Evolutionary conservation across 2,113 vertebrate species (phyloP).

Genomic region (Colinus virginianus): DNA sequence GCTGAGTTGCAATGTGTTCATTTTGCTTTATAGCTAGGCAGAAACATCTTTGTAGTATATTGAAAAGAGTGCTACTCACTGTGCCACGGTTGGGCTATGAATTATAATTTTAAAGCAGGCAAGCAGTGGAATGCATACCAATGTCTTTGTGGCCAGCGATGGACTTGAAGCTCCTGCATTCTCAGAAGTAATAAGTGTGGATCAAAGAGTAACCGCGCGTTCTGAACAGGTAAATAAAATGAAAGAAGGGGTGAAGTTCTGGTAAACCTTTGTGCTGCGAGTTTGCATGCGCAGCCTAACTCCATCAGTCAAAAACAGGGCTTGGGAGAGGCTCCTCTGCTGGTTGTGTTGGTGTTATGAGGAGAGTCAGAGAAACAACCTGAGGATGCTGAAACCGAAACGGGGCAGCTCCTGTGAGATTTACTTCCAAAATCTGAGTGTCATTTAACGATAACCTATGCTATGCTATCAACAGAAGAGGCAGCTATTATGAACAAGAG

Average conservation of each 20-base stretch:
- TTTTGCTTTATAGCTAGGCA: slow-evolving; percentile 69
- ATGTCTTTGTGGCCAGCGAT: slow-evolving; percentile 71
- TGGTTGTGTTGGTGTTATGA: slow-evolving; percentile 4
- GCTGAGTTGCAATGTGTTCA: slow-evolving; percentile 63
- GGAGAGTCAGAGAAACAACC: not conserved
- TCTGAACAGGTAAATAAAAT: slow-evolving; percentile 72
- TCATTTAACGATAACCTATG: not conserved
- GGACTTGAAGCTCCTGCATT: slow-evolving; percentile 71
- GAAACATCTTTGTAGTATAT: slow-evolving; percentile 67
- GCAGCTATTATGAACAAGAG: not conserved
- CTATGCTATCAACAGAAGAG: not conserved
- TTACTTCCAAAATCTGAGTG: not conserved
- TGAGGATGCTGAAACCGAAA: not conserved
- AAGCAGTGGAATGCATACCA: slow-evolving; percentile 69
- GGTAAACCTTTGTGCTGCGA: not conserved
- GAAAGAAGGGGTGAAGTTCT: not conserved
- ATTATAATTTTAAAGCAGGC: slow-evolving; percentile 74
- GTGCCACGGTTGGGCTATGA: slow-evolving; percentile 62
- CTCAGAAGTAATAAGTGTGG: slow-evolving; percentile 60
- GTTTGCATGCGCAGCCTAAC: not conserved
- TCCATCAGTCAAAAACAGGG: not conserved
- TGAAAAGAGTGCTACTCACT: slow-evolving; percentile 64
- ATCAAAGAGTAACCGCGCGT: slow-evolving; percentile 66
- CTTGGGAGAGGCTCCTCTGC: not conserved
- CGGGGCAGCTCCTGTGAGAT: not conserved